phyloP scores from a whole-genome alignment of 1,140 invertebrate genomes.

The Laupala kohalensis region DNA sequence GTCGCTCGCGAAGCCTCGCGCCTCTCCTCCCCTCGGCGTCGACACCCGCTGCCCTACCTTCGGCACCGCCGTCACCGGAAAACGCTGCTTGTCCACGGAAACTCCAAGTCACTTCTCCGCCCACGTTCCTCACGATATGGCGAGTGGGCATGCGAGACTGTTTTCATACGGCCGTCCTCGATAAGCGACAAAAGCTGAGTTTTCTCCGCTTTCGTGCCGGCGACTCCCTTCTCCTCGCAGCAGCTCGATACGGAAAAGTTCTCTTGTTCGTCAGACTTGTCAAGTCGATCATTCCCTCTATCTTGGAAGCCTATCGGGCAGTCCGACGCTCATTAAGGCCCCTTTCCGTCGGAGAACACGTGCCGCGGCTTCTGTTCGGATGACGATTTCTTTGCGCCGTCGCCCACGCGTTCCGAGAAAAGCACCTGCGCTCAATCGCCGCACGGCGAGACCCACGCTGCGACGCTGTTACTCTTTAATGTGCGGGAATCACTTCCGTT shows the following conservation, averaged over 20 bases:
- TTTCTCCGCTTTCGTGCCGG: background rate
- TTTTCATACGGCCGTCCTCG: background rate
- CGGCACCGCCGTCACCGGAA: too few relatives aligned
- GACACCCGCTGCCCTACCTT: too few relatives aligned
- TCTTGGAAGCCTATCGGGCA: background rate
- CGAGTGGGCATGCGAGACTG: background rate
- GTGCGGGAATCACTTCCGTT: too few relatives aligned
- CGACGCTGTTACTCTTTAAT: too few relatives aligned
- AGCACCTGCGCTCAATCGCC: background rate
- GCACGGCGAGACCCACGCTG: background rate
- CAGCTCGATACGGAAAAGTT: background rate
- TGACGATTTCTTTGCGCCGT: background rate
- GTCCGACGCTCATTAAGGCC: background rate
- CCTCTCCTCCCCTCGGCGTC: too few relatives aligned
- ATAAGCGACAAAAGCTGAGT: background rate
- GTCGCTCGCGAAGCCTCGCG: too few relatives aligned
- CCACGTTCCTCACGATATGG: too few relatives aligned
- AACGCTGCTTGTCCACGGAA: too few relatives aligned
- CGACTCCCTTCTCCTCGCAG: background rate
- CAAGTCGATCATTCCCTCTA: background rate
- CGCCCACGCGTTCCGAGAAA: background rate
- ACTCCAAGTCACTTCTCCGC: too few relatives aligned
- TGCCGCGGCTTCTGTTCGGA: background rate
- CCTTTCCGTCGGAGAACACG: background rate
- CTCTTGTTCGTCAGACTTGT: background rate